Percentiles rank a stretch among this genome's conserved stretches.
Conservation (phyloP, 2,888 invertebrate species). For the Synanthedon vespiformis region DNA sequence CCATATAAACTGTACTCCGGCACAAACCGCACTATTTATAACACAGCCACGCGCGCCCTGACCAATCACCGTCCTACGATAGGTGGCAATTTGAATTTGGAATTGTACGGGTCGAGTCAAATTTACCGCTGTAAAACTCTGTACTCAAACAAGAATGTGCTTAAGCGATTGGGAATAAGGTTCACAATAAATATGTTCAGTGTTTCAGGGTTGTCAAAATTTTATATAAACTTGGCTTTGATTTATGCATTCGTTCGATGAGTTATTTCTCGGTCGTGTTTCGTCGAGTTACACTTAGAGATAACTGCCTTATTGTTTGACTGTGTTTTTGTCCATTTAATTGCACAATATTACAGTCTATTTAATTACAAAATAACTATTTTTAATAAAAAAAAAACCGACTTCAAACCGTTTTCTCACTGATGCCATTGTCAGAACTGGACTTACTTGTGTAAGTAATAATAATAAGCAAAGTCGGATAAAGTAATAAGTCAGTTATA, state of each 20-base stretch:
- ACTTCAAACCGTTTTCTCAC: too few relatives aligned
- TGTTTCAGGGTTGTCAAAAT: slow-evolving; percentile 1
- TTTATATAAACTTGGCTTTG: slow-evolving; percentile 38
- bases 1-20: slow-evolving; percentile 41
- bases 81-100: slow-evolving; percentile 62
- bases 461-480: slow-evolving; percentile 1
- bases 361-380: too few relatives aligned
- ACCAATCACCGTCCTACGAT: slow-evolving; percentile 60
- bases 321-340: neutral
- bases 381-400: too few relatives aligned
- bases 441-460: too few relatives aligned
- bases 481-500: neutral
- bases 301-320: slow-evolving; percentile 18
- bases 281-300: slow-evolving; percentile 43
- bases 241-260: slow-evolving; percentile 66
- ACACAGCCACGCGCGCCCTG: slow-evolving; percentile 55
- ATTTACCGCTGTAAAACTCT: slow-evolving; percentile 5
- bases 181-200: neutral
- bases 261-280: slow-evolving; percentile 50
- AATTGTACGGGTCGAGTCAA: slow-evolving; percentile 39
- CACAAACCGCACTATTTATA: slow-evolving; percentile 63
- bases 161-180: neutral
- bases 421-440: too few relatives aligned
- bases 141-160: neutral
- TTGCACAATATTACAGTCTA: too few relatives aligned